Conservation (phyloP, 2,113 vertebrate species). For the Cyprinus carpio region DNA sequence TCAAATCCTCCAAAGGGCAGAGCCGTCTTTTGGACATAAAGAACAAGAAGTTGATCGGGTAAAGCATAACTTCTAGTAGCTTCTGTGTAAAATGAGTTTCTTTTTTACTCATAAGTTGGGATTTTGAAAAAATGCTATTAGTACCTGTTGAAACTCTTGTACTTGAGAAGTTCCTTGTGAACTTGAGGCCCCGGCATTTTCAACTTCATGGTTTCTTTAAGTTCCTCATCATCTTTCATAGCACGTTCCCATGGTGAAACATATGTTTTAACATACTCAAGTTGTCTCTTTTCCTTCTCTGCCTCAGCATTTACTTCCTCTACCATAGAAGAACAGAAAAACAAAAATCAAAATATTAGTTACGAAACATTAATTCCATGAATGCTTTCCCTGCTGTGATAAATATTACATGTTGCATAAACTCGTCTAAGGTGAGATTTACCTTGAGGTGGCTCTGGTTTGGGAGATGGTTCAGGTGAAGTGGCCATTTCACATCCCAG, state of each 20-base stretch:
- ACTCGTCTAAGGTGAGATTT: background rate
- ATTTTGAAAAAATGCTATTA: background rate
- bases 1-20: slow-evolving; percentile 89
- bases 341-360: background rate
- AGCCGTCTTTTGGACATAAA: slow-evolving; percentile 77
- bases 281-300: slow-evolving; percentile 75
- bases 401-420: background rate
- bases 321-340: slow-evolving; percentile 53
- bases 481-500: slow-evolving; percentile 71
- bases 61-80: background rate
- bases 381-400: background rate
- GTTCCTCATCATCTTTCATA: slow-evolving; percentile 87
- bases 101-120: no score
- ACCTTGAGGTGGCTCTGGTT: slow-evolving; percentile 70
- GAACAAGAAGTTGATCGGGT: background rate
- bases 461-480: slow-evolving; percentile 68
- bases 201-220: slow-evolving; percentile 83
- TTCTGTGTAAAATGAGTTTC: no score
- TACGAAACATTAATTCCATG: no score
- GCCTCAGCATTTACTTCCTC: slow-evolving; percentile 66
- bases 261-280: slow-evolving; percentile 85
- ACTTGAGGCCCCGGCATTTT: slow-evolving; percentile 81
- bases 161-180: slow-evolving; percentile 81
- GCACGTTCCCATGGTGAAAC: slow-evolving; percentile 95
- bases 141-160: slow-evolving; percentile 97